phyloP scores from a whole-genome alignment of 2,797 vertebrate species.

The Gambelia wislizenii region DNA sequence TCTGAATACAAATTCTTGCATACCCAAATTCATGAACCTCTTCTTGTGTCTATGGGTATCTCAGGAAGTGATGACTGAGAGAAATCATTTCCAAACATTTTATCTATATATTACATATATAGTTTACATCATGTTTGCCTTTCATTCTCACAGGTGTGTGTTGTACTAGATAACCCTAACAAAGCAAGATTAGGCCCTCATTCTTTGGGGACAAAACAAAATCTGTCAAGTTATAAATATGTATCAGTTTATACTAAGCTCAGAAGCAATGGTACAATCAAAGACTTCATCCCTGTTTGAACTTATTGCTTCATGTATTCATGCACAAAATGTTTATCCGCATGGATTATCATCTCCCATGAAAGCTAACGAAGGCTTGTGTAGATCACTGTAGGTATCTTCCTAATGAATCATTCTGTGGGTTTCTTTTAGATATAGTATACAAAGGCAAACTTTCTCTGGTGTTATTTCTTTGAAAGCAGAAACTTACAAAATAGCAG shows the following conservation, averaged over 20 bases:
- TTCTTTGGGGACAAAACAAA: neutral
- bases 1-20: neutral
- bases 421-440: slow-evolving; percentile 19
- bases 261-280: slow-evolving; percentile 34
- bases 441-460: slow-evolving; percentile 12
- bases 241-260: neutral
- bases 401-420: slow-evolving; percentile 45
- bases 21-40: neutral
- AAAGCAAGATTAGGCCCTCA: neutral
- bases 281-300: slow-evolving; percentile 28
- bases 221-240: slow-evolving; percentile 30
- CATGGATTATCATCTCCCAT: slow-evolving; percentile 28
- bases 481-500: slow-evolving; percentile 9
- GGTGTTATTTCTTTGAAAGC: slow-evolving; percentile 28
- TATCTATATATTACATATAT: neutral
- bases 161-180: neutral
- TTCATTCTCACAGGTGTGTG: neutral
- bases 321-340: slow-evolving; percentile 44
- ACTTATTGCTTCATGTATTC: slow-evolving; percentile 11
- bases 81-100: neutral
- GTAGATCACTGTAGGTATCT: slow-evolving; percentile 48
- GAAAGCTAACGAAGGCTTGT: slow-evolving; percentile 44
- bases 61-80: neutral
- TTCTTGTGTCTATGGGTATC: neutral
- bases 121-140: neutral